These are phyloP conservation scores for Trachelipus rathkii DNA, from an alignment of 1,140 invertebrate genomes.

Conservation along the genomic window DNA sequence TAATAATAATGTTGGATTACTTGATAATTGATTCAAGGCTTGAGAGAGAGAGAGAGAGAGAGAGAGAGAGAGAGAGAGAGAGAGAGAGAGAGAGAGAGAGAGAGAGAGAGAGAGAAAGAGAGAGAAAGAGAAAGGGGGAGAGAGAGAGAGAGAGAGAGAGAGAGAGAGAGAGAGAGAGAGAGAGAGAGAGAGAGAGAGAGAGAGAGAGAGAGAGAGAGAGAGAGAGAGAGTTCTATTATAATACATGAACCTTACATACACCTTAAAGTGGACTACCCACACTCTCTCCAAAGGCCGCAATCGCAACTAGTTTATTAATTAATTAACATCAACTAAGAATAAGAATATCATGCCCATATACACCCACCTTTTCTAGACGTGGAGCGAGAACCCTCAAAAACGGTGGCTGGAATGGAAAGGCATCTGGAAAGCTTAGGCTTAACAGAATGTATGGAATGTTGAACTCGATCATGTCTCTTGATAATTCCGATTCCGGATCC, in stretches of 20 bases:
- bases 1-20: too few species aligned
- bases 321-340: too few species aligned
- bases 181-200: neutral
- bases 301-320: too few species aligned
- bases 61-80: neutral
- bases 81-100: neutral
- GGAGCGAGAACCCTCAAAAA: constrained; percentile 91
- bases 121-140: constrained; percentile 8
- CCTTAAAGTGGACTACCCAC: too few species aligned
- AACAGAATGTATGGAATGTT: constrained; percentile 70
- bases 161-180: constrained; percentile 16
- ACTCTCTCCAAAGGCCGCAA: too few species aligned
- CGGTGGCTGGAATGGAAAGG: constrained; percentile 89
- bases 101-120: too few species aligned
- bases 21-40: too few species aligned
- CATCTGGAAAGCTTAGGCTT: constrained; percentile 79
- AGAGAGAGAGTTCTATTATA: neutral
- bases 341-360: too few species aligned
- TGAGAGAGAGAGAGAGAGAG: neutral
- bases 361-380: constrained; percentile 68
- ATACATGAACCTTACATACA: too few species aligned
- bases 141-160: constrained; percentile 29
- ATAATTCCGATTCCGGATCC: constrained; percentile 47
- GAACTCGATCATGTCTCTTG: constrained; percentile 71
- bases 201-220: neutral